Percentiles rank a stretch among this genome's conserved stretches.
Evolutionary conservation across 2,797 vertebrate species (phyloP).

Genomic region (Notolabrus celidotus): DNA sequence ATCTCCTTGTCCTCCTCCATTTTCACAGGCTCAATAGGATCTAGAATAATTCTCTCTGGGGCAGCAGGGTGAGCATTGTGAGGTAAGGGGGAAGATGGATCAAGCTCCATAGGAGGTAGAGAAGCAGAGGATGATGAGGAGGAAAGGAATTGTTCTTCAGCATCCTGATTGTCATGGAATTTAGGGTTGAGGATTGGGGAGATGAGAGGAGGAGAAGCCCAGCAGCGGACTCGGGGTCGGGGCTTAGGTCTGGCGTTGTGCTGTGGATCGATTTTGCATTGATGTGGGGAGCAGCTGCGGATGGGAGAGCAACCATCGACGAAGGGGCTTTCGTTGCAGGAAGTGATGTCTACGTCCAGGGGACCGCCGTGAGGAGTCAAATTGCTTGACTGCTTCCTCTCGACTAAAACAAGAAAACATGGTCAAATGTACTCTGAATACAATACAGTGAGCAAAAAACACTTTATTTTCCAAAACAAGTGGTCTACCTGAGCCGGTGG

Average conservation of each 20-base stretch:
- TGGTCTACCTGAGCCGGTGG: conserved; percentile 85
- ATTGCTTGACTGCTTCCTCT: conserved; percentile 84
- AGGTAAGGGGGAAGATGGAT: conserved; percentile 38
- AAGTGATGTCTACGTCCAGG: conserved; percentile 73
- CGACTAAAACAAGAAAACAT: conserved; percentile 69
- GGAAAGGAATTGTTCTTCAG: conserved; percentile 43
- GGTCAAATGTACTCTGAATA: neutral
- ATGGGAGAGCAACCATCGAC: conserved; percentile 97
- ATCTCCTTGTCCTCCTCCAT: conserved; percentile 82
- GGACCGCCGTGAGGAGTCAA: conserved; percentile 86
- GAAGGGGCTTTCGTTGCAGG: conserved; percentile 87
- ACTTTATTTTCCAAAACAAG: neutral
- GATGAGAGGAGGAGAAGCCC: conserved; percentile 81
- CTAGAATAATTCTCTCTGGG: conserved; percentile 1
- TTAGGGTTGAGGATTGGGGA: conserved; percentile 87
- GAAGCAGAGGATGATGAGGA: conserved; percentile 19
- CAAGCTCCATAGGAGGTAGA: conserved; percentile 75
- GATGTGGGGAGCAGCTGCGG: conserved; percentile 87
- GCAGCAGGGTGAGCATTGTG: neutral
- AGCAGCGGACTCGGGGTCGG: conserved; percentile 74
- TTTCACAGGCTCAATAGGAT: conserved; percentile 55
- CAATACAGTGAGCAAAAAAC: neutral
- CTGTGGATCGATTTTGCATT: conserved; percentile 36
- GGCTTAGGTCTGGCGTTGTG: conserved; percentile 76
- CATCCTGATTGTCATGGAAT: conserved; percentile 81